These are phyloP conservation scores for Salvelinus sp. DNA, from an alignment of 2,113 vertebrate genomes.

Conservation along the genomic window DNA sequence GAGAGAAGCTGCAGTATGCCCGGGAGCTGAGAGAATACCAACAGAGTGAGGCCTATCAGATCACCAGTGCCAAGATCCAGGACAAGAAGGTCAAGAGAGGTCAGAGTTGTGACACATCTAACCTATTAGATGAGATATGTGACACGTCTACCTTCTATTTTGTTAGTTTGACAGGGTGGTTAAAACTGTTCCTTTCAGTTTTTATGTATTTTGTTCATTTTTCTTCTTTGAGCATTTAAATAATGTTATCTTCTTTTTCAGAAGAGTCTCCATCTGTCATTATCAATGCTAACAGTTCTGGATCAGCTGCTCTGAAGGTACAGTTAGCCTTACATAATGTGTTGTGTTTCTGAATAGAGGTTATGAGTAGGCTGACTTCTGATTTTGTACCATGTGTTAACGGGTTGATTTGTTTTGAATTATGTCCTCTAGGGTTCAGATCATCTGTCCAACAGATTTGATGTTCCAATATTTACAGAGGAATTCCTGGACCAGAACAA, in stretches of 20 bases:
- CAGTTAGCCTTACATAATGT: not conserved
- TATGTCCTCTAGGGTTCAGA: conserved; percentile 77
- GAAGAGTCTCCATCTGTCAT: conserved; percentile 74
- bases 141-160: not conserved
- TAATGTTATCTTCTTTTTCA: conserved; percentile 42
- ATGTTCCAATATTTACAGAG: conserved; percentile 96
- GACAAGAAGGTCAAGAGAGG: conserved; percentile 96
- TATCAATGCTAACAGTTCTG: conserved; percentile 62
- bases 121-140: not conserved
- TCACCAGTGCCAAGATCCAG: conserved; percentile 90
- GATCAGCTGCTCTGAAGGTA: conserved; percentile 69
- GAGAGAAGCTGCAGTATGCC: conserved; percentile 95
- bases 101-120: conserved; percentile 36
- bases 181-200: not conserved
- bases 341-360: not conserved
- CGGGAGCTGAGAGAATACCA: conserved; percentile 93
- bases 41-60: conserved; percentile 93
- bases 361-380: not conserved
- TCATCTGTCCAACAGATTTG: conserved; percentile 77
- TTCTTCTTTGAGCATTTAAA: not conserved
- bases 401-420: conserved; percentile 2
- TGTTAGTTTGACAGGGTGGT: not conserved
- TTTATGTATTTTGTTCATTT: not conserved
- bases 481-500: conserved; percentile 99
- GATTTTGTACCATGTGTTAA: not conserved